Conservation (phyloP, 2,113 vertebrate species). For the Crotalus tigris region DNA sequence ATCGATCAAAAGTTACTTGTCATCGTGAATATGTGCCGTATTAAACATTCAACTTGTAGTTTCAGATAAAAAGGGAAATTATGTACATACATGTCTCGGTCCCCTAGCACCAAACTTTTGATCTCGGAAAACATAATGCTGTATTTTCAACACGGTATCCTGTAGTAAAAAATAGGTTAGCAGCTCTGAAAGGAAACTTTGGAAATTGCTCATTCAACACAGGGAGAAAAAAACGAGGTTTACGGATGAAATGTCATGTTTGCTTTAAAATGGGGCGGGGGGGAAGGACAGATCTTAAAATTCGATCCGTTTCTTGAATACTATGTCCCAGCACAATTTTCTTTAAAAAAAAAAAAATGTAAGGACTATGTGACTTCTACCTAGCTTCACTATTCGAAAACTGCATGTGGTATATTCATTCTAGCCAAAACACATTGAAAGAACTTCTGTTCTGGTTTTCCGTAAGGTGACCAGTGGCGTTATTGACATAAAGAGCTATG, state of each 20-base stretch:
- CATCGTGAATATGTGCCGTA: constrained; percentile 65
- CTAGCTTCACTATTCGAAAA: constrained; percentile 38
- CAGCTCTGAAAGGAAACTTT: constrained; percentile 65
- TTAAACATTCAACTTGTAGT: constrained; percentile 68
- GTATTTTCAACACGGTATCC: constrained; percentile 63
- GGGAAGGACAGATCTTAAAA: background rate
- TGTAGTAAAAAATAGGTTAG: constrained; percentile 68
- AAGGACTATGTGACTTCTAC: constrained; percentile 56
- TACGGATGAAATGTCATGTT: constrained; percentile 55
- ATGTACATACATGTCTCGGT: constrained; percentile 64
- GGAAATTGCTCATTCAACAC: constrained; percentile 57
- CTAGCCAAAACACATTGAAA: constrained; percentile 45
- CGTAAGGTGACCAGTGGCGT: constrained; percentile 39
- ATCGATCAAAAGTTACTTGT: constrained; percentile 63
- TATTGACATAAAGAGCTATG: constrained; percentile 60
- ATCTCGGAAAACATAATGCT: constrained; percentile 68
- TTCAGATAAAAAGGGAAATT: constrained; percentile 71
- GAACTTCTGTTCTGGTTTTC: constrained; percentile 26
- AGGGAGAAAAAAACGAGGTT: constrained; percentile 56
- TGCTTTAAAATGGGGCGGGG: background rate
- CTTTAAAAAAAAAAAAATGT: constrained; percentile 4
- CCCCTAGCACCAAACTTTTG: constrained; percentile 64
- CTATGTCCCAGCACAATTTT: constrained; percentile 59
- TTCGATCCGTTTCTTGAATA: constrained; percentile 61
- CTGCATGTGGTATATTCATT: constrained; percentile 46